These are phyloP conservation scores for Anthopleura sola DNA, from an alignment of 64 coral and sea anemone genomes.

Conservation along the genomic window DNA sequence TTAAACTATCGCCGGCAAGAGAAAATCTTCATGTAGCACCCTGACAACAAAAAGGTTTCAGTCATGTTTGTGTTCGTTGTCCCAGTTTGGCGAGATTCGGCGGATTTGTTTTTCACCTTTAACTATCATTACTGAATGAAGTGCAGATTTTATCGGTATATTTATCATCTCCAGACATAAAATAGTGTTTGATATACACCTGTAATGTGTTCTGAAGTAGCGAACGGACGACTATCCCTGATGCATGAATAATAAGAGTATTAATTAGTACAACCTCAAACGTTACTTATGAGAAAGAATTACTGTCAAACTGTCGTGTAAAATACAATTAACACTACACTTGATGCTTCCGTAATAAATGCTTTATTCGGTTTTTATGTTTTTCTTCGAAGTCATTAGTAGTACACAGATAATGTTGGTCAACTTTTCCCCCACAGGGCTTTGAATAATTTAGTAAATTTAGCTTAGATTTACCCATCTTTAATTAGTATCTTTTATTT, in stretches of 20 bases:
- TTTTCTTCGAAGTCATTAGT: too few relatives aligned
- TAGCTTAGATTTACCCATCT: too few relatives aligned
- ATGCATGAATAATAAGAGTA: not conserved
- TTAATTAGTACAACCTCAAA: not conserved
- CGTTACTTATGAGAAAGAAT: not conserved
- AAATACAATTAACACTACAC: not conserved
- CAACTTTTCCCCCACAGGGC: too few relatives aligned
- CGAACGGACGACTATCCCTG: not conserved
- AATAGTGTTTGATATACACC: not conserved
- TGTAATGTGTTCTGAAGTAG: not conserved
- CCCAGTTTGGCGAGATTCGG: not conserved
- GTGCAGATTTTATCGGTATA: not conserved
- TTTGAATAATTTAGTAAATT: too few relatives aligned
- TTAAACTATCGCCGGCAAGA: too few relatives aligned
- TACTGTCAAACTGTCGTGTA: not conserved
- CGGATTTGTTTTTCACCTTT: not conserved
- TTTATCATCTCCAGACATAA: not conserved
- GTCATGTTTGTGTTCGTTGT: too few relatives aligned
- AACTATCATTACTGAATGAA: not conserved
- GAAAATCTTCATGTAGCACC: too few relatives aligned
- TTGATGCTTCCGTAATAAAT: not conserved
- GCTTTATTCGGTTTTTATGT: not conserved
- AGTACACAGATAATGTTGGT: too few relatives aligned
- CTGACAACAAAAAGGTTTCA: too few relatives aligned
- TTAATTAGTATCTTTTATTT: too few relatives aligned